Percentiles rank a stretch among this genome's conserved stretches.
Evolutionary conservation across 1,140 invertebrate species (phyloP).

Genomic region (Lutraria rhynchaena): DNA sequence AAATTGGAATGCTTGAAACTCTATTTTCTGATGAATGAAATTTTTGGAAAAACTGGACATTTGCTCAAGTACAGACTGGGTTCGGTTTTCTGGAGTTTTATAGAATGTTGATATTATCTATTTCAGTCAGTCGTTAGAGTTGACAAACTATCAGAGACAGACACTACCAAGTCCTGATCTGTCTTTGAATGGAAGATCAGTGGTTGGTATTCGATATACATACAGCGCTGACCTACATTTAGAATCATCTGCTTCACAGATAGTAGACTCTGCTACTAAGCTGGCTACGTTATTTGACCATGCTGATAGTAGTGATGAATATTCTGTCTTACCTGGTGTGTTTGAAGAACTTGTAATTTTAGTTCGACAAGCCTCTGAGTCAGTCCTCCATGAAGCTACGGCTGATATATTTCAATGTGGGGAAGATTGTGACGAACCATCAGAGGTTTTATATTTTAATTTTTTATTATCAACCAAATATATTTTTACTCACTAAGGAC

Average conservation of each 20-base stretch:
- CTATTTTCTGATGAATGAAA: no score
- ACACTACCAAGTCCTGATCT: neutral
- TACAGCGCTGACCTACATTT: neutral
- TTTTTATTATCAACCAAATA: neutral
- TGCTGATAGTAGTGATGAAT: neutral
- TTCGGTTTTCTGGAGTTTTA: no score
- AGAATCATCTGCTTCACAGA: neutral
- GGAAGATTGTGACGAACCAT: neutral
- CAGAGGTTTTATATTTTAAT: neutral
- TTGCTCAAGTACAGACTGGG: no score
- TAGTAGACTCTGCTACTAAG: neutral
- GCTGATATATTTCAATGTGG: neutral
- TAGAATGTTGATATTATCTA: neutral
- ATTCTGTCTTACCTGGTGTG: neutral
- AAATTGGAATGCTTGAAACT: no score
- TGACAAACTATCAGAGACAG: neutral
- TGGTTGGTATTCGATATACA: constrained; percentile 21
- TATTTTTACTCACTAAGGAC: neutral
- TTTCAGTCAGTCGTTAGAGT: constrained; percentile 27
- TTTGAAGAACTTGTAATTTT: constrained; percentile 5
- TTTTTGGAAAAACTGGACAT: no score
- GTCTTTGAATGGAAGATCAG: neutral
- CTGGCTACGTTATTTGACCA: neutral
- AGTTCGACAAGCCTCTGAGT: neutral
- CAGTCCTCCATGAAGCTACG: neutral